Base-by-base conservation (phyloP, 2,888 invertebrate species). In the Aspidiotus rigidus region DNA sequence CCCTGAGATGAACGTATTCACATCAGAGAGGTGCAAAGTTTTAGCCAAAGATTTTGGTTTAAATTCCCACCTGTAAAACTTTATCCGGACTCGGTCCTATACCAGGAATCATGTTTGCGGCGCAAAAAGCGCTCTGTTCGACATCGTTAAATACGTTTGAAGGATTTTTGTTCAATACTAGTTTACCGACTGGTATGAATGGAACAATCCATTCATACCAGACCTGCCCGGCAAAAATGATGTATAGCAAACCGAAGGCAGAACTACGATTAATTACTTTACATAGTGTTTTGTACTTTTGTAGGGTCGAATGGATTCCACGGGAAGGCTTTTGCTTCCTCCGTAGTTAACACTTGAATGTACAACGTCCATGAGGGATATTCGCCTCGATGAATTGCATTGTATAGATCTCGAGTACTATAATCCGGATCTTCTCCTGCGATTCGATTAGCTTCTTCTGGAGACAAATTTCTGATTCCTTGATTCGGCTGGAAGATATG, bases 231-330 rank as follows among this genome's bases (percentile, higher is more conserved):
- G 1, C 28, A 28, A 28, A 28, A 28, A 28, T 28, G 1, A 28
- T 28, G 28, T 28, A 3, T 5, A 28, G 28, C 28, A 28, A 28
- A 28, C 28, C 1, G 2, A 28, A 28, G 28, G 5, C 28, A 28
- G 2, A 28, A 28, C 5, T 28, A 28, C 5, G 5, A 28, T 28
- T 5, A 28, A 28, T 28, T 5, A 5, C 5, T 28, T 28, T 79
- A 28, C 28, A 28, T 28, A 28, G 5, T 28, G 5, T 28, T 1
- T 28, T 28, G 5, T 79, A 79, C 84, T 82, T 96, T 96, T 1
- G 95, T 96, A 72, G 93, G 77, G 78, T 97, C 96, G 78, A 97
- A 96, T 54, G 95, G 94, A 82, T 96, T 94, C 80, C 87, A 92
- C 74, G 83, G 84, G 76, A 81, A 85, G 53, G 81, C 85, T 74